Evolutionary conservation across 2,113 vertebrate species (phyloP), one percentile per base, ranked within the genome.

Genomic region (Pachycephala philippinensis): DNA sequence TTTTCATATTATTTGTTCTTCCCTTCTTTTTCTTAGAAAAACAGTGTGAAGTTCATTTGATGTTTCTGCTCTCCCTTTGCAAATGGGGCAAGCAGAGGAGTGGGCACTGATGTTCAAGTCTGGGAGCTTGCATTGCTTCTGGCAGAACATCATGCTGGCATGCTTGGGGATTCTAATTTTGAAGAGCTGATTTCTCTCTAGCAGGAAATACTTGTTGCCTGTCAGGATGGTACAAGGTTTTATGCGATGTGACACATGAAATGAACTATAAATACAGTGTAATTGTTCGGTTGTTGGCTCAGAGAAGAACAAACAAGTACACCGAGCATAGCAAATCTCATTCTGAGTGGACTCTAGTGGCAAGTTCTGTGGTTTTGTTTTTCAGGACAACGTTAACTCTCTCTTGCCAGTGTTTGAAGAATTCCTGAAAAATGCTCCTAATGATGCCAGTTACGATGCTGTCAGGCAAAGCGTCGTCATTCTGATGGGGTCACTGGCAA

Each of bases 381-480:
- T 97, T 85, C 95, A 99, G 99, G 99, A 99, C 97, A 99, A 99
- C 4, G 99, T 99, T 95, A 99, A 98, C 98, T 99, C 98, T 12
- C 97, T 99, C 96, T 98, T 99, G 93, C 99, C 99, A 1, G 99
- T 99, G 81, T 99, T 99, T 65, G 99, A 99, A 97, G 99, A 99
- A 97, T 99, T 99, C 91, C 97, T 99, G 88, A 99, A 99, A 97
- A 98, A 99, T 6, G 99, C 99, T 4, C 99, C 99, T 15, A 99
- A 99, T 42, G 99, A 99, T 30, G 99, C 99, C 95, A 99, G 98
- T 97, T 99, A 99, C 3, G 99, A 99, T 63, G 98, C 99, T 2
- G 99, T 99, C 91, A 98, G 99, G 92, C 99, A 99, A 98, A 99
- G 99, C 2, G 99, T 99, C 85, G 99, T 99, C 89, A 99, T 99